Evolutionary conservation across 1,140 invertebrate genomes (phyloP).

Genomic region (Euglossa dilemma): DNA sequence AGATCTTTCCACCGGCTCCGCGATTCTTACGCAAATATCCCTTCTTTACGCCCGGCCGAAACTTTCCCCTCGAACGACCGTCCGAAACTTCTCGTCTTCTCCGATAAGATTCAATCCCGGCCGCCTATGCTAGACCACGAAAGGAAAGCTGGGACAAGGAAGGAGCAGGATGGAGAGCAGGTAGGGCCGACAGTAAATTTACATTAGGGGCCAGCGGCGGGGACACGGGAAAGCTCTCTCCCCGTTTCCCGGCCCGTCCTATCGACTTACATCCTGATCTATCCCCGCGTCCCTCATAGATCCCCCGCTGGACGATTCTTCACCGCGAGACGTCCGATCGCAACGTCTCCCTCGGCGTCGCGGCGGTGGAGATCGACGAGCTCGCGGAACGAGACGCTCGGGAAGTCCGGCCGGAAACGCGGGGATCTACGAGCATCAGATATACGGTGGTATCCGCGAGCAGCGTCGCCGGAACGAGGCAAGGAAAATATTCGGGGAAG

Average conservation of each 20-base stretch:
- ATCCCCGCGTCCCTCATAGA: conserved; percentile 2
- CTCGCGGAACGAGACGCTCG: background rate
- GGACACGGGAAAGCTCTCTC: conserved; percentile 74
- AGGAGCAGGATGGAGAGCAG: conserved; percentile 66
- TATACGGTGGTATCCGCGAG: background rate
- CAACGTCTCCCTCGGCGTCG: background rate
- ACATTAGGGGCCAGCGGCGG: conserved; percentile 69
- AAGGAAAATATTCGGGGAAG: conserved; percentile 4
- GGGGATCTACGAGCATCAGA: background rate
- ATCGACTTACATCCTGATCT: conserved; percentile 41
- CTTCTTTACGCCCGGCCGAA: background rate
- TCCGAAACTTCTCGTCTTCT: background rate
- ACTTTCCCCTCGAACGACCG: background rate
- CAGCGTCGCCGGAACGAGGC: no score
- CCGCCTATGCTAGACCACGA: background rate
- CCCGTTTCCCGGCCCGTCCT: conserved; percentile 39
- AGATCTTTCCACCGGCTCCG: background rate
- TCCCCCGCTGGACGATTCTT: background rate
- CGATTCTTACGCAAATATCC: background rate
- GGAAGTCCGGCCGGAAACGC: background rate
- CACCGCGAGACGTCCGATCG: background rate
- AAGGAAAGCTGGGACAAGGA: conserved; percentile 51
- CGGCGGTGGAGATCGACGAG: background rate
- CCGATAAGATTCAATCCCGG: background rate
- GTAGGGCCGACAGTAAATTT: conserved; percentile 73